Evolutionary conservation across 2,113 vertebrate species (phyloP).

Genomic region (Microcebus griseorufus): DNA sequence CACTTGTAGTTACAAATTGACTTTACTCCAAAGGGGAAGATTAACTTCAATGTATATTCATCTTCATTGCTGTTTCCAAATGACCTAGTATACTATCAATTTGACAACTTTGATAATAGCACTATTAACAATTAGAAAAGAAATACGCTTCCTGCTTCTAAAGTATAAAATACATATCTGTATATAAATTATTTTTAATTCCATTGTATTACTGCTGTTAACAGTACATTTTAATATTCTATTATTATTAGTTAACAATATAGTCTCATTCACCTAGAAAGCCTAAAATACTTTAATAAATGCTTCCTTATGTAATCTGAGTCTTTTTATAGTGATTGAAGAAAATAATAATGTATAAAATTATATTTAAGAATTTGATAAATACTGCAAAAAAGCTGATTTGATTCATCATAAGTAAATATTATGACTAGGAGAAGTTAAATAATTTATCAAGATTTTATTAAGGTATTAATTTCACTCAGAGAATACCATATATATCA

Average conservation of each 20-base stretch:
- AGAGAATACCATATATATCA: neutral
- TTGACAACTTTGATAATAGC: neutral
- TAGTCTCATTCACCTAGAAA: too few relatives aligned
- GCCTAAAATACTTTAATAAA: too few relatives aligned
- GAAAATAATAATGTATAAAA: neutral
- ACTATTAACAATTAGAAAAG: neutral
- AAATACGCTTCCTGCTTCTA: neutral
- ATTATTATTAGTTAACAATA: too few relatives aligned
- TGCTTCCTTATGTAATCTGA: neutral
- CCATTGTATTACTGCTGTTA: neutral
- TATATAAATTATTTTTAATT: neutral
- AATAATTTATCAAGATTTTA: neutral
- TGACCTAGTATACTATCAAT: neutral
- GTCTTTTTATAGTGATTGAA: neutral
- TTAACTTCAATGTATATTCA: neutral
- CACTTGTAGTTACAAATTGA: neutral
- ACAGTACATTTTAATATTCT: too few relatives aligned
- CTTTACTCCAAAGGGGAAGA: neutral
- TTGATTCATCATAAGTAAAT: neutral
- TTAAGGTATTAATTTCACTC: neutral
- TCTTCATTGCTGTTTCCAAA: neutral
- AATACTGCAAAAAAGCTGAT: neutral
- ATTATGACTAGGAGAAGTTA: neutral
- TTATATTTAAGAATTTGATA: neutral
- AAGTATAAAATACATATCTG: neutral